A percentile compares a stretch with the other conserved stretches of the same genome.
phyloP scores from a whole-genome alignment of 2,797 vertebrate genomes.

The Enteromius treurensis region DNA sequence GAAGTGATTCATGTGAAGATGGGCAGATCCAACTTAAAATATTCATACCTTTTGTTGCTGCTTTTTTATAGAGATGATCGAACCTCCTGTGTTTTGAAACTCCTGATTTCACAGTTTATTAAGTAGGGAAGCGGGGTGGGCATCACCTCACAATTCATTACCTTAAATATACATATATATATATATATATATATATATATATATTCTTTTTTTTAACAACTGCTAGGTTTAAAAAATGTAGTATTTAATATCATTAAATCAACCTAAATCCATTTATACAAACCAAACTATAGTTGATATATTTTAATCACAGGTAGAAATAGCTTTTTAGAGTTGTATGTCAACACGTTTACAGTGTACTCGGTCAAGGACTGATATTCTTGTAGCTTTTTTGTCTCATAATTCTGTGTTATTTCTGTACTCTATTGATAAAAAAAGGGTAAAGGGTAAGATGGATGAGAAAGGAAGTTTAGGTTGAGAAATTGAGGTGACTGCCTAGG shows the following conservation, averaged over 20 bases:
- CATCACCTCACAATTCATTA: not conserved
- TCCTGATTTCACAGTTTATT: not conserved
- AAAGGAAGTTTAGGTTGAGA: conserved; percentile 12
- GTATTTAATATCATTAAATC: not conserved
- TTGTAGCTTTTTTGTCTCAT: not conserved
- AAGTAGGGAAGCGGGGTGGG: not conserved
- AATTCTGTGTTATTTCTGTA: not conserved
- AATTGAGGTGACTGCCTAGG: conserved; percentile 34
- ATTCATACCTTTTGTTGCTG: not conserved
- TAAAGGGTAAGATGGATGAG: not conserved
- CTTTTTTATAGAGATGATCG: not conserved
- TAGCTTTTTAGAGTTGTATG: not conserved
- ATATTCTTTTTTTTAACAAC: not conserved
- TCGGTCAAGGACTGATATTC: not conserved
- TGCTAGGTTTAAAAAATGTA: not conserved
- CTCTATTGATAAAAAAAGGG: not conserved
- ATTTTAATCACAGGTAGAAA: not conserved
- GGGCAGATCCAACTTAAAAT: not conserved
- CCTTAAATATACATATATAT: not conserved
- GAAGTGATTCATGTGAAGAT: not conserved
- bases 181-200: not conserved
- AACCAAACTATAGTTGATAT: not conserved
- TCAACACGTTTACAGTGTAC: not conserved
- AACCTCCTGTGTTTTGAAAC: not conserved
- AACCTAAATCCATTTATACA: not conserved